Conservation (phyloP, 2,888 invertebrate genomes). For the Diarsia rubi region DNA sequence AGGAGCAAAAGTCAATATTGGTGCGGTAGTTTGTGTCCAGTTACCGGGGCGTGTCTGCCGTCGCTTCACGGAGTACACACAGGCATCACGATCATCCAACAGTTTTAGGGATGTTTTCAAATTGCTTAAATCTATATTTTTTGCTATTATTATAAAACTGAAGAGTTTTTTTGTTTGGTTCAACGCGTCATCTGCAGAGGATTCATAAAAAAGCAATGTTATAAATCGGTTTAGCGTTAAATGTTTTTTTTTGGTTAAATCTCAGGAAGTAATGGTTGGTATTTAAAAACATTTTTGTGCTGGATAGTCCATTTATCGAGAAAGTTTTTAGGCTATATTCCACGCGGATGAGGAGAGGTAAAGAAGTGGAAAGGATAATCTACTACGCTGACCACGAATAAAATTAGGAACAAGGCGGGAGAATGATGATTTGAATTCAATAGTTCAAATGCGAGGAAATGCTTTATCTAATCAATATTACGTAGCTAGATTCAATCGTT, state of each 20-base stretch:
- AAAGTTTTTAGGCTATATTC: no score
- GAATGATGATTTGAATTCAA: neutral
- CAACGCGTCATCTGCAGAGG: no score
- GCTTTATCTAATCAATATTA: neutral
- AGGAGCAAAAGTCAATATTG: slow-evolving; percentile 86
- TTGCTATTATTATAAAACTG: no score
- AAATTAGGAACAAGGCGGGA: neutral
- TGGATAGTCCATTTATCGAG: no score
- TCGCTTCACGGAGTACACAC: slow-evolving; percentile 68
- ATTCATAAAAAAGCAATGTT: no score
- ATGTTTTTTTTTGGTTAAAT: no score
- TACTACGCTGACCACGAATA: neutral
- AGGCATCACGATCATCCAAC: slow-evolving; percentile 24
- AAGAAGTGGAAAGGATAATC: neutral
- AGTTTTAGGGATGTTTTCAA: neutral
- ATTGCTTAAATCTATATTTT: neutral
- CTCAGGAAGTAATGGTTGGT: no score
- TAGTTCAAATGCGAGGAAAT: neutral
- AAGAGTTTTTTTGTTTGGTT: no score
- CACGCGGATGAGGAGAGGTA: no score
- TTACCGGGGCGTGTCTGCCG: slow-evolving; percentile 81
- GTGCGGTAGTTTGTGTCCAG: slow-evolving; percentile 84
- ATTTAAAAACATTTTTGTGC: no score
- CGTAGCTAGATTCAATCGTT: neutral
- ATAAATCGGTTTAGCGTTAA: no score